Evolutionary conservation across 2,888 invertebrate species (phyloP), one percentile per base, ranked within the genome.

Genomic region (Andricus quercusramuli): DNA sequence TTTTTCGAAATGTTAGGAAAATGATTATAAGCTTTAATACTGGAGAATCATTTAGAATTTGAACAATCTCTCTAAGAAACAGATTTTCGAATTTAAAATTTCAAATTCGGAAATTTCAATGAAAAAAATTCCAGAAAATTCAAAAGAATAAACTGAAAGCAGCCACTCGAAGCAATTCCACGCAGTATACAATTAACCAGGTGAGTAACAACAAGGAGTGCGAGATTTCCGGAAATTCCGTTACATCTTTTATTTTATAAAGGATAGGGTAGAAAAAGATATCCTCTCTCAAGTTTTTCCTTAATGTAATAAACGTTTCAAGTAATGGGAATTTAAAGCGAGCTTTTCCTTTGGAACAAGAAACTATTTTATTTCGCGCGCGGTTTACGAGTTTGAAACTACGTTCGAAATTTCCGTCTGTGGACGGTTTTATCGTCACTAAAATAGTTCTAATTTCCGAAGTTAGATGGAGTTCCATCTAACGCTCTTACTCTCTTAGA

Each of bases 391-490:
- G 56, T 74, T 74, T 22, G n/a, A 56, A 56, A 56, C 32, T 74
- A 56, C 56, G 74, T 74, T 74, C 56, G 56, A 74, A 74, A 56
- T 74, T 74, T 74, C 74, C 74, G 47, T 20, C 56, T n/a, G 74
- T 74, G 56, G 56, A 56, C n/a, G 74, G 51, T 74, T 74, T 74
- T 74, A 74, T 74, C 32, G 74, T 56, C 74, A 56, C 74, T 74
- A 56, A 74, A 74, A 74, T 74, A 74, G 32, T 56, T 74, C 74
- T 74, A 74, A 74, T 74, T 74, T 74, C 74, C 56, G 74, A 74
- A 74, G 74, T 74, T 74, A 74, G 56, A 74, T 74, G 32, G 74
- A 74, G 56, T 74, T 74, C 74, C 74, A 11, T 74, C 51, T 74
- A 51, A 29, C 20, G 32, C 51, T 51, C 32, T 37, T 51, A 56